Evolutionary conservation across 2,113 vertebrate genomes (phyloP), one percentile per base, ranked within the genome.

Genomic region (Vulpes lagopus): DNA sequence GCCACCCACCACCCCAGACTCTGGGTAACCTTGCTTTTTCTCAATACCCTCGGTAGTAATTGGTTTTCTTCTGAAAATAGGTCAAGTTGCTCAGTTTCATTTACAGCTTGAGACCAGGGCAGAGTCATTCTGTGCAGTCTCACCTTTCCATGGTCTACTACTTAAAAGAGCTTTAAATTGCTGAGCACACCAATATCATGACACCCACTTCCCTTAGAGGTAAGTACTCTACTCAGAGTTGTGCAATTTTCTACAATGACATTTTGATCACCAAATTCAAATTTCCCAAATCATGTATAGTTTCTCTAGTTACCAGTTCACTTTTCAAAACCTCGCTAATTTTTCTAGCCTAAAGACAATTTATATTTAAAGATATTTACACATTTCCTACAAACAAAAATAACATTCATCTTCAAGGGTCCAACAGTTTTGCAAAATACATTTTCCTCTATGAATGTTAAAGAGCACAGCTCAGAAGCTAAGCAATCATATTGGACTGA

Each of bases 21-120:
- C 43, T 51, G 49, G 43, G 74, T 89, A 25, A 91, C 81, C 79
- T 81, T 85, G 32, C 53, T 59, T n/a, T 76, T 92, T 95, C 87
- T 67, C 15, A 97, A 15, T 38, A 19, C 22, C 30, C 6, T 96
- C 88, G 23, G 59, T 78, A 73, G 88, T 95, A 94, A 97, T 78
- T 94, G 49, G 30, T 78, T 97, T 96, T 53, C 64, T 93, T 97
- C 76, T 88, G 60, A 94, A 94, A 94, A 91, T n/a, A 78, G 76
- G 81, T 96, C 93, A 96, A 81, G 89, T 95, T 64, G 10, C 73
- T 80, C 67, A 59, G 85, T 87, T 92, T 95, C 27, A 69, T 27
- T 90, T 95, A 88, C 0, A 84, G 51, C 22, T 49, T 64, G 57
- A 55, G 53, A 74, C 23, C 86, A 98, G 53, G 94, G 65, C 53